These are phyloP conservation scores for Colistium nudipinnis DNA, from an alignment of 2,113 vertebrate genomes.

Conservation along the genomic window DNA sequence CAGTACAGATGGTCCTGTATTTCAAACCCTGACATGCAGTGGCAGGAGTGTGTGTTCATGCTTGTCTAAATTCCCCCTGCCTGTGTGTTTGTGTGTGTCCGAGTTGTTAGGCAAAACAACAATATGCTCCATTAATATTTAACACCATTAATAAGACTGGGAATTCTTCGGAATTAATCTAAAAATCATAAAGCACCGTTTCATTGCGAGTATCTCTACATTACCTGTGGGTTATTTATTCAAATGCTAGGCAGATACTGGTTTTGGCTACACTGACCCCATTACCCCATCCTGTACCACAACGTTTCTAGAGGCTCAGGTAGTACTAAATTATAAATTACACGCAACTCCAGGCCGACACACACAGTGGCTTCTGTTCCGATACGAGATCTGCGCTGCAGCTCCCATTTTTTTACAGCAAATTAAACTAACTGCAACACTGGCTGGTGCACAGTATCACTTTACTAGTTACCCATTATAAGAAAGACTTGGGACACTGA, in stretches of 20 bases:
- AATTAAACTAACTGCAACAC: conserved; percentile 56
- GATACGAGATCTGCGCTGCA: conserved; percentile 40
- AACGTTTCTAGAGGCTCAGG: conserved; percentile 1
- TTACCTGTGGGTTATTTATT: neutral
- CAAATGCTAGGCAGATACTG: neutral
- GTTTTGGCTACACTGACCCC: neutral
- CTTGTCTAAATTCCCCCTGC: conserved; percentile 14
- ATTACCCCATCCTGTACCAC: neutral
- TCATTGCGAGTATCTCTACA: neutral
- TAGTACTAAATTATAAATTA: conserved; percentile 9
- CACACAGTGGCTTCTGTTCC: conserved; percentile 22
- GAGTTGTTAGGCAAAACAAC: conserved; percentile 36
- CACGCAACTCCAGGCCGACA: conserved; percentile 15
- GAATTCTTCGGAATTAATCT: neutral
- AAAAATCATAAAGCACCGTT: neutral
- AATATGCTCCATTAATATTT: conserved; percentile 3
- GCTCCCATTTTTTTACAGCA: conserved; percentile 50
- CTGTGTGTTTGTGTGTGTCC: conserved; percentile 10
- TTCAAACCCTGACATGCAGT: conserved; percentile 49
- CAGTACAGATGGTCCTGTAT: conserved; percentile 71
- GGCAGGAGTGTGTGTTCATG: conserved; percentile 37
- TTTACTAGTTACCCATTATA: neutral
- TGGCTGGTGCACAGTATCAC: conserved; percentile 42
- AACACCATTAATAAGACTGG: neutral
- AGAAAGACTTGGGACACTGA: neutral